A percentile compares a stretch with the other conserved stretches of the same genome.
Conservation (phyloP, 1,140 invertebrate species). For the Camponotus pennsylvanicus region DNA sequence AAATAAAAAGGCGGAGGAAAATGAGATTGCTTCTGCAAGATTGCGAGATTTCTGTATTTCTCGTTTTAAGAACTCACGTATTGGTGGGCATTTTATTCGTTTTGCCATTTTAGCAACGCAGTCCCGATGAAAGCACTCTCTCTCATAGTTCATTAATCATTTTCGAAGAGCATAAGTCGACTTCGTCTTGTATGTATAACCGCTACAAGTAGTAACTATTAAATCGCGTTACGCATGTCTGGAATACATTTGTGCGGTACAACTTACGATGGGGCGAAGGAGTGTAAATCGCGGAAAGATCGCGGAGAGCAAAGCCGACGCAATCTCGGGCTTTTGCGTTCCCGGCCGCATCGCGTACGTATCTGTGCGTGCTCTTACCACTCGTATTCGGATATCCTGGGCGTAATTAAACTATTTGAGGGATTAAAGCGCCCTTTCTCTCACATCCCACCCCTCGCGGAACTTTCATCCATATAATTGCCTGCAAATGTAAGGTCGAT, state of each 20-base stretch:
- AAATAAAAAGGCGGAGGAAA: not conserved
- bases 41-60: not conserved
- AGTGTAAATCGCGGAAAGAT: not conserved
- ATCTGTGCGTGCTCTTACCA: conserved; percentile 19
- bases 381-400: conserved; percentile 1
- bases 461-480: conserved; percentile 14
- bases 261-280: too few species aligned
- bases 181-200: not conserved
- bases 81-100: not conserved
- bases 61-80: not conserved
- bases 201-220: not conserved
- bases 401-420: conserved; percentile 36
- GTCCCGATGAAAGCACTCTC: not conserved
- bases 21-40: not conserved
- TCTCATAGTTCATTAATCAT: conserved; percentile 12
- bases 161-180: not conserved
- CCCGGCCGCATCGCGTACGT: conserved; percentile 2
- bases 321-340: conserved; percentile 33
- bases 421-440: conserved; percentile 26
- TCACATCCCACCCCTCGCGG: not conserved
- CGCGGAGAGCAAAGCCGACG: conserved; percentile 1
- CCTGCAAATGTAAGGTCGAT: not conserved
- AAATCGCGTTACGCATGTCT: not conserved
- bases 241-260: not conserved
- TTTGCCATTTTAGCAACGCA: not conserved